Evolutionary conservation across 2,797 vertebrate species (phyloP), one percentile per base, ranked within the genome.

Genomic region (Macrochelys suwanniensis): DNA sequence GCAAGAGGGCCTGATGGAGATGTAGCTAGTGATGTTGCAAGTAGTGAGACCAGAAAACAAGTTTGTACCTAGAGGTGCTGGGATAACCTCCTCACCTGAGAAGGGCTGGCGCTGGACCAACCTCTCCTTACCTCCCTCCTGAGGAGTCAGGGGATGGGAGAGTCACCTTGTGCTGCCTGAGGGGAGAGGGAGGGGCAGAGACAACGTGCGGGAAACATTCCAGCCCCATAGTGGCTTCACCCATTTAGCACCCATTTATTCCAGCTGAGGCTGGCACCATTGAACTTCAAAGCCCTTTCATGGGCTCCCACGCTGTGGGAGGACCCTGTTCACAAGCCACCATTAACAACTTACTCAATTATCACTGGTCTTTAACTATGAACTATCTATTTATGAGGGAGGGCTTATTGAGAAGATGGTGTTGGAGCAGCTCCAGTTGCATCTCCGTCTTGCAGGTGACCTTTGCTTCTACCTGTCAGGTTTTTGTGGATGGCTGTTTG

Each of bases 51-150:
- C 56, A 84, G 49, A 5, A 37, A n/a, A 3, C 2, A 13, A 23
- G 19, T 13, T 4, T 3, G 0, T 6, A 0, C 3, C 15, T 23
- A 54, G 71, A 37, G 0, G 50, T 59, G 31, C 13, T 33, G 9
- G 37, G 25, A 13, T 2, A 26, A 37, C 33, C 26, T 77, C 77
- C 65, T 89, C 23, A 13, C 26, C 51, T 74, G 57, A 77, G 28
- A 12, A 77, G 45, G 11, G 26, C 2, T 3, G 1, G 0, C 5
- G 28, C 49, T 77, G 7, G 85, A 25, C 56, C 23, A 6, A 31
- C 7, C 80, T 71, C 17, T 80, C 68, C 25, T 85, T 80, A 50
- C 57, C 42, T 81, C 50, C 26, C 45, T 76, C 47, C 56, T 68
- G 51, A 31, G 2, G 68, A 89, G 74, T 7, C 31, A 82, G 33